Percentiles rank a stretch among this genome's conserved stretches.
Evolutionary conservation across 2,797 vertebrate species (phyloP).

Genomic region (Eleutherodactylus coqui): DNA sequence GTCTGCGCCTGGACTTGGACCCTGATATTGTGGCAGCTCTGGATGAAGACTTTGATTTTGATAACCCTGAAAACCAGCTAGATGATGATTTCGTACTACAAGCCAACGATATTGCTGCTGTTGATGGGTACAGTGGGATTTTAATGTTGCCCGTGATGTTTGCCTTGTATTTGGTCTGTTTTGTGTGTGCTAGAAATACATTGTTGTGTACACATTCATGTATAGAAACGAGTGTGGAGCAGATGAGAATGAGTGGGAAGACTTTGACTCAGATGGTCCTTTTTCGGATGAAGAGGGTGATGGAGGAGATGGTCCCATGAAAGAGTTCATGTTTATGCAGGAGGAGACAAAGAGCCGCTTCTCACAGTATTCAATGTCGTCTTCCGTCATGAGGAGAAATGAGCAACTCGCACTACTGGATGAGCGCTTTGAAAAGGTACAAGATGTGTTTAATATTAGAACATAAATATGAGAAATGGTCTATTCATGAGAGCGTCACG

Average conservation of each 20-base stretch:
- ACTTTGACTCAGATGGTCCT: slow-evolving; percentile 76
- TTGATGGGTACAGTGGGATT: background rate
- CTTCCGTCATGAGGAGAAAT: slow-evolving; percentile 93
- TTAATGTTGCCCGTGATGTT: background rate
- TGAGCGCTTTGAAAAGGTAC: slow-evolving; percentile 92
- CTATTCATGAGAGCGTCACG: background rate
- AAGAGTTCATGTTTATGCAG: slow-evolving; percentile 84
- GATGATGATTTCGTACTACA: slow-evolving; percentile 93
- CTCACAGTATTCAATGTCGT: slow-evolving; percentile 93
- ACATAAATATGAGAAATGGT: background rate
- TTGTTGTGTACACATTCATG: background rate
- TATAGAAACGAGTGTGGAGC: slow-evolving; percentile 22
- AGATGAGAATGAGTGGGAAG: slow-evolving; percentile 85
- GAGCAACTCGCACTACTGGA: slow-evolving; percentile 92
- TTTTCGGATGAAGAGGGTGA: slow-evolving; percentile 74
- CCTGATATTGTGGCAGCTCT: slow-evolving; percentile 95
- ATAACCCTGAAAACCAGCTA: slow-evolving; percentile 89
- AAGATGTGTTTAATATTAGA: background rate
- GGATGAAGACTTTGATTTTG: slow-evolving; percentile 94
- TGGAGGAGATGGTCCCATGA: slow-evolving; percentile 14
- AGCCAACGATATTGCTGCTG: slow-evolving; percentile 78
- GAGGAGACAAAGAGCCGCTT: slow-evolving; percentile 96
- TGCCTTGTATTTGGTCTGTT: background rate
- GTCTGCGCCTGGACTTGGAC: slow-evolving; percentile 93
- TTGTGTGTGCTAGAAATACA: background rate